A percentile compares a stretch with the other conserved stretches of the same genome.
phyloP scores from a whole-genome alignment of 2,113 vertebrate species.

The Cairina moschata region DNA sequence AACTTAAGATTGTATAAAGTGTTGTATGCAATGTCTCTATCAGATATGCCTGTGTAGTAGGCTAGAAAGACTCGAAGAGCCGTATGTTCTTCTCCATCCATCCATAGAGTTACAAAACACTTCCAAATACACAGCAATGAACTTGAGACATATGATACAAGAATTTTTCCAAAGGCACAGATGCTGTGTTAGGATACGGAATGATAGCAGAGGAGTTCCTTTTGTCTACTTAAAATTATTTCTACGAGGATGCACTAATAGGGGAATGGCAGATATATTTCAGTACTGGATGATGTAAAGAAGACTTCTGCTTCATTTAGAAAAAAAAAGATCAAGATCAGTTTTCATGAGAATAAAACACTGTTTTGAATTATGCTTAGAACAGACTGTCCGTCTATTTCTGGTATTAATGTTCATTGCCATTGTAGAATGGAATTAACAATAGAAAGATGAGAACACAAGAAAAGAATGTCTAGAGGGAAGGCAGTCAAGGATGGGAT shows the following conservation, averaged over 20 bases:
- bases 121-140: not conserved
- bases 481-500: slow-evolving; percentile 60
- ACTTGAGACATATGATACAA: not conserved
- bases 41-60: accelerated
- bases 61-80: not conserved
- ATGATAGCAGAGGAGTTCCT: not conserved
- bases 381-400: slow-evolving; percentile 62
- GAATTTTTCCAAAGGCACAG: not conserved
- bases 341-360: slow-evolving; percentile 56
- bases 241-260: not conserved
- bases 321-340: slow-evolving; percentile 40
- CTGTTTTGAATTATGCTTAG: slow-evolving; percentile 69
- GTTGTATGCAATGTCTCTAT: too few relatives aligned
- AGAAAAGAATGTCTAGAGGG: slow-evolving; percentile 63
- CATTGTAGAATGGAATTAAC: slow-evolving; percentile 56
- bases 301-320: slow-evolving; percentile 37
- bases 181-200: not conserved
- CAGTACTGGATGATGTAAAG: slow-evolving; percentile 32
- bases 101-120: not conserved
- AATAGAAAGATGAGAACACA: slow-evolving; percentile 67
- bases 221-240: not conserved
- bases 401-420: slow-evolving; percentile 55
- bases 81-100: not conserved
- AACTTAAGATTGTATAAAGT: not conserved
- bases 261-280: slow-evolving; percentile 18